Evolutionary conservation across 2,113 vertebrate genomes (phyloP).

Genomic region (Pithys albifrons): DNA sequence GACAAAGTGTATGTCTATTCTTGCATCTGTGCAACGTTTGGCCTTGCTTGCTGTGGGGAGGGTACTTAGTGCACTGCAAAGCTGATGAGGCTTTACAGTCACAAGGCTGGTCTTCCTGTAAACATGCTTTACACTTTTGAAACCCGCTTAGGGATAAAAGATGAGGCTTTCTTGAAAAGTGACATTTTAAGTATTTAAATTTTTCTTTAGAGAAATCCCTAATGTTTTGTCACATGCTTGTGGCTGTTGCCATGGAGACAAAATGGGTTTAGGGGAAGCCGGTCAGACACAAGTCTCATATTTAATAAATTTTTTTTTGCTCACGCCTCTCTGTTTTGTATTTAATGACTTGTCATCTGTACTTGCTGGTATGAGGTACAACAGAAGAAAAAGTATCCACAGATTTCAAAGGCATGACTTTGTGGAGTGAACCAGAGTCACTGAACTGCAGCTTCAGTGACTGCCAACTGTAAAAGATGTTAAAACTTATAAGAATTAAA

Average conservation of each 20-base stretch:
- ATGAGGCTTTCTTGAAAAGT: neutral
- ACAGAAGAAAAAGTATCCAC: neutral
- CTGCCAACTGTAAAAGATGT: neutral
- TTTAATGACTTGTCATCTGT: slow-evolving; percentile 21
- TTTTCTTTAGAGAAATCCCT: neutral
- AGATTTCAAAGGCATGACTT: neutral
- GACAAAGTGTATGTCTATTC: neutral
- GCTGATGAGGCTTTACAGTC: neutral
- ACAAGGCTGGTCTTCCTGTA: neutral
- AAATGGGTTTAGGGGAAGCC: neutral
- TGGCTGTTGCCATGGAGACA: neutral
- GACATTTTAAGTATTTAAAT: neutral
- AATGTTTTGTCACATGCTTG: neutral
- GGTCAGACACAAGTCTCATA: neutral
- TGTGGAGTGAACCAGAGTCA: neutral
- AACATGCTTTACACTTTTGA: neutral
- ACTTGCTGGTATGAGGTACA: neutral
- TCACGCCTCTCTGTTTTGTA: neutral
- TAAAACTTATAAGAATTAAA: neutral
- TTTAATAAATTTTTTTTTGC: neutral
- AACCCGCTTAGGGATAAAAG: neutral
- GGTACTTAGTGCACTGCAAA: neutral
- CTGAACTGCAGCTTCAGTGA: neutral
- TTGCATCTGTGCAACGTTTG: rapidly evolving
- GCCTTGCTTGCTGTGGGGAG: neutral